phyloP scores from a whole-genome alignment of 1,140 invertebrate genomes.

The Stegodyphus dumicola region DNA sequence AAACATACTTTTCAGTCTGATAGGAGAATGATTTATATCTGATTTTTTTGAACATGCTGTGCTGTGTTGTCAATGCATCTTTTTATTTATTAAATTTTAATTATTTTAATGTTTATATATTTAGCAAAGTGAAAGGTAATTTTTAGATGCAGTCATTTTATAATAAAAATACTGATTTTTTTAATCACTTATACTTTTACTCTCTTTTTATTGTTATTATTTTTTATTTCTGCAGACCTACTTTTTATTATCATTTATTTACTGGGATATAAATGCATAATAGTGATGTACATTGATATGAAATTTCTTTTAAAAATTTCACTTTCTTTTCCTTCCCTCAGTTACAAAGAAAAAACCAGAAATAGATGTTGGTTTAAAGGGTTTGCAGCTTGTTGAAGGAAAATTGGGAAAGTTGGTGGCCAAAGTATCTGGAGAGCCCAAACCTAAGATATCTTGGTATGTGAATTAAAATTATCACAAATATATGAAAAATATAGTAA shows the following conservation, averaged over 20 bases:
- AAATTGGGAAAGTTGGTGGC: slow-evolving; percentile 67
- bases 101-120: background rate
- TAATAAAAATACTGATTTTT: background rate
- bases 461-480: background rate
- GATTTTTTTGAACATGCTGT: too few species aligned
- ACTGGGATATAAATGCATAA: background rate
- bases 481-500: too few species aligned
- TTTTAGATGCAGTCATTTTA: too few species aligned
- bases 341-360: slow-evolving; percentile 49
- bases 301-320: too few species aligned
- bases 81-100: slow-evolving; percentile 73
- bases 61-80: too few species aligned
- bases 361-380: slow-evolving; percentile 63
- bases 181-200: too few species aligned
- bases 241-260: too few species aligned
- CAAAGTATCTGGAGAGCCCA: slow-evolving; percentile 64
- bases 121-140: too few species aligned
- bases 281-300: background rate
- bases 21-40: too few species aligned
- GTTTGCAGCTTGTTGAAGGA: slow-evolving; percentile 65
- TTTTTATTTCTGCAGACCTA: too few species aligned
- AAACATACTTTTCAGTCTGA: too few species aligned
- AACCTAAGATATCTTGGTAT: slow-evolving; percentile 68
- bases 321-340: slow-evolving; percentile 12
- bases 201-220: too few species aligned